These are phyloP conservation scores for Microctonus aethiopoides DNA, from an alignment of 2,888 invertebrate species.

Conservation along the genomic window DNA sequence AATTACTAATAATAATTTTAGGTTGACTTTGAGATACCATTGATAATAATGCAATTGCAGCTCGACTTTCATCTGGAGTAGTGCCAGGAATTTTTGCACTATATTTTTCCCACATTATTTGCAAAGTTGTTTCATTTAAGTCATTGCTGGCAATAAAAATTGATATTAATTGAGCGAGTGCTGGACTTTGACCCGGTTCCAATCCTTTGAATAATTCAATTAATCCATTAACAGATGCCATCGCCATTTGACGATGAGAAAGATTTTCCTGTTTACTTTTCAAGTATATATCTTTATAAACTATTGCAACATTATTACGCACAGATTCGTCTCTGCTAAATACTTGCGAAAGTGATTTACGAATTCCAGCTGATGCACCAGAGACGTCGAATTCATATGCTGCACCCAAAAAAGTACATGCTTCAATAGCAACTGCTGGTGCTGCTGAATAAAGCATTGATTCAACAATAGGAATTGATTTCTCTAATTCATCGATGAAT, in stretches of 20 bases:
- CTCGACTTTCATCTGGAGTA: slow-evolving; percentile 77
- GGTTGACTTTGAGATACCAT: slow-evolving; percentile 78
- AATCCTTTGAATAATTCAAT: slow-evolving; percentile 55
- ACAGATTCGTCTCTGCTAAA: slow-evolving; percentile 61
- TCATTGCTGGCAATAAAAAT: slow-evolving; percentile 54
- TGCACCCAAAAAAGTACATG: slow-evolving; percentile 87
- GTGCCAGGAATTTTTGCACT: slow-evolving; percentile 78
- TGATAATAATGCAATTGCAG: slow-evolving; percentile 80
- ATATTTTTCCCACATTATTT: slow-evolving; percentile 89
- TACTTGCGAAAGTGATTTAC: slow-evolving; percentile 58
- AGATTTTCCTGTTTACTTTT: slow-evolving; percentile 41
- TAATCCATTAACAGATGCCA: slow-evolving; percentile 50
- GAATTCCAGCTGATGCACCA: slow-evolving; percentile 74
- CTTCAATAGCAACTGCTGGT: slow-evolving; percentile 85
- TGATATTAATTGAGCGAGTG: slow-evolving; percentile 52
- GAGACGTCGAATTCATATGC: slow-evolving; percentile 84
- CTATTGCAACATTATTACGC: slow-evolving; percentile 55
- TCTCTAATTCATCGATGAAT: slow-evolving; percentile 69
- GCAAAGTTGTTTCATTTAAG: slow-evolving; percentile 55
- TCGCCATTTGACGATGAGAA: slow-evolving; percentile 51
- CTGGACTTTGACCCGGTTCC: slow-evolving; percentile 57
- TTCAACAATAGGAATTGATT: slow-evolving; percentile 75
- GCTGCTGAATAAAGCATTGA: slow-evolving; percentile 79
- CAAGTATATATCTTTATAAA: slow-evolving; percentile 60
- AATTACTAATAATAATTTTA: slow-evolving; percentile 75